phyloP scores from a whole-genome alignment of 2,888 invertebrate species.

The Corbicula japonica region DNA sequence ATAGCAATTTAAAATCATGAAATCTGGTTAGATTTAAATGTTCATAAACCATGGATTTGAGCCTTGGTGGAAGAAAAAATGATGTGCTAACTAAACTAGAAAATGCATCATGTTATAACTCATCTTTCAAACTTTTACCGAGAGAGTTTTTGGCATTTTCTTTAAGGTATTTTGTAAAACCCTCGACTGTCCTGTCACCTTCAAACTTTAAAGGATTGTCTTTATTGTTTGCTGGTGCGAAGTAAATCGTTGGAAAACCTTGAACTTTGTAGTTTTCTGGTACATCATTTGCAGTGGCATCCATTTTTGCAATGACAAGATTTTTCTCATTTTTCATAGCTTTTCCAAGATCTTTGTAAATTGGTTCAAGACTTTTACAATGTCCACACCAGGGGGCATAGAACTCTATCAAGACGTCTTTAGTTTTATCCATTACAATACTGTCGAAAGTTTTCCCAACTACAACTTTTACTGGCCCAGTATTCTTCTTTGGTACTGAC shows the following conservation, averaged over 20 bases:
- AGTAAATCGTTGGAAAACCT: conserved; percentile 88
- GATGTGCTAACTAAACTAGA: no score
- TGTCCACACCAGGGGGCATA: conserved; percentile 89
- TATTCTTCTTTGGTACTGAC: conserved; percentile 87
- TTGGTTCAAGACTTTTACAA: conserved; percentile 88
- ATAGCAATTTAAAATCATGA: no score
- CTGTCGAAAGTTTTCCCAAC: conserved; percentile 88
- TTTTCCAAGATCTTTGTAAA: conserved; percentile 86
- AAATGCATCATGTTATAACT: conserved; percentile 76
- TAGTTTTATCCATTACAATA: conserved; percentile 87
- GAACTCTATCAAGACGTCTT: conserved; percentile 88
- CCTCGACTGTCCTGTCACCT: conserved; percentile 81
- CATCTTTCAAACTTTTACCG: conserved; percentile 75
- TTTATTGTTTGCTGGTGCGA: conserved; percentile 85
- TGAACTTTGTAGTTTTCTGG: conserved; percentile 85
- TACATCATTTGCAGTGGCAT: conserved; percentile 88
- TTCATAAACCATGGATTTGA: no score
- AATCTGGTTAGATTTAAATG: no score
- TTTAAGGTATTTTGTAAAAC: conserved; percentile 83
- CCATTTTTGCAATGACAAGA: conserved; percentile 85
- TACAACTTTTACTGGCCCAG: conserved; percentile 87
- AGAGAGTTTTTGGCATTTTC: conserved; percentile 82
- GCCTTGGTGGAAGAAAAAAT: no score
- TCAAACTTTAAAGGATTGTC: conserved; percentile 85
- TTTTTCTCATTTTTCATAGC: conserved; percentile 82